phyloP scores from a whole-genome alignment of 2,113 vertebrate genomes.

The Rallus limicola region DNA sequence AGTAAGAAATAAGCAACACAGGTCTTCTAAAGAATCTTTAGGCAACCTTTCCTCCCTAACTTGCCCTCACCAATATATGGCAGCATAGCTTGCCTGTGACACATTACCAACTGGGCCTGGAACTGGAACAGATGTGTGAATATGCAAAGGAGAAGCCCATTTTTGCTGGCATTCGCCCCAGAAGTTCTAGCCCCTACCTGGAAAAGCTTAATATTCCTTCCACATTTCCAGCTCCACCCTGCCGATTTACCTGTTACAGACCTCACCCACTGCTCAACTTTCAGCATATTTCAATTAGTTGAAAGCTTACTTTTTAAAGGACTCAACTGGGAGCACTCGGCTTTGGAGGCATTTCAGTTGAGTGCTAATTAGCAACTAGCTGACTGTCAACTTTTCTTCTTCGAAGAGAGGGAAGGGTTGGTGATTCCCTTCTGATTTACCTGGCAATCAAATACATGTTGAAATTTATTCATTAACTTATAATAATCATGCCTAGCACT shows the following conservation, averaged over 20 bases:
- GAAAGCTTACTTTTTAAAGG: conserved; percentile 72
- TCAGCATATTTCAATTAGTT: conserved; percentile 67
- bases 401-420: conserved; percentile 48
- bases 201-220: not conserved
- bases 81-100: not conserved
- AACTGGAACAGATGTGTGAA: not conserved
- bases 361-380: conserved; percentile 76
- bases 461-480: conserved; percentile 67
- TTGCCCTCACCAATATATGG: not conserved
- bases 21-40: not conserved
- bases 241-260: conserved; percentile 41
- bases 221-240: not conserved
- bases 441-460: conserved; percentile 63
- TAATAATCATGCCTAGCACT: conserved; percentile 56
- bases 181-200: not conserved
- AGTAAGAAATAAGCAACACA: not conserved
- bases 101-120: not conserved
- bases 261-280: conserved; percentile 44
- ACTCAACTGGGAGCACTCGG: conserved; percentile 68
- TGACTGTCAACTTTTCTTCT: conserved; percentile 75
- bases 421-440: conserved; percentile 68
- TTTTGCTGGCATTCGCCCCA: not conserved
- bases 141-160: not conserved
- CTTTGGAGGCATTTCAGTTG: conserved; percentile 73
- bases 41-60: not conserved